These are phyloP conservation scores for Aphodius granarius DNA, from an alignment of 2,888 invertebrate species.

Conservation along the genomic window DNA sequence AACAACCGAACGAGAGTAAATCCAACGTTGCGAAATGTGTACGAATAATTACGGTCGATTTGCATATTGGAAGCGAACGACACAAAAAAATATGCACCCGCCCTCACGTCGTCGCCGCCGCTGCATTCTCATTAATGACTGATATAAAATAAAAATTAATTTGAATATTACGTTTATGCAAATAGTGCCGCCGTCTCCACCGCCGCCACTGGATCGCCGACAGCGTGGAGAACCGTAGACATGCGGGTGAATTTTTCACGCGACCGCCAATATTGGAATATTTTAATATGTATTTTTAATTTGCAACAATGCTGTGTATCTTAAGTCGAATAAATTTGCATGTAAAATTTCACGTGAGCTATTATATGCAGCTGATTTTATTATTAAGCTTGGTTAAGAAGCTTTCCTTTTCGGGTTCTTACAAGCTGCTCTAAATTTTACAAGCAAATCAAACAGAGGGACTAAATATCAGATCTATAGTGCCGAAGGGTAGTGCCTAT, in stretches of 20 bases:
- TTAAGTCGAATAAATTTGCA: not conserved
- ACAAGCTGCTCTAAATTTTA: too few relatives aligned
- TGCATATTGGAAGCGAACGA: slow-evolving; percentile 4
- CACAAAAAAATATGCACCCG: slow-evolving; percentile 8
- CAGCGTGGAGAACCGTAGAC: not conserved
- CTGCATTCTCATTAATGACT: slow-evolving; percentile 17
- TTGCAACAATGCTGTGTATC: not conserved
- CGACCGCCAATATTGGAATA: not conserved
- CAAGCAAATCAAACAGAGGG: too few relatives aligned
- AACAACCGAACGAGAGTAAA: slow-evolving; percentile 3
- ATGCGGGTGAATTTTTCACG: not conserved
- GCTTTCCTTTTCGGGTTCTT: too few relatives aligned
- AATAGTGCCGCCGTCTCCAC: not conserved
- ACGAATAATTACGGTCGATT: slow-evolving; percentile 13
- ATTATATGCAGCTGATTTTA: not conserved
- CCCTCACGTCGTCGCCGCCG: not conserved
- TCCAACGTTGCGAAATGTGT: slow-evolving; percentile 1
- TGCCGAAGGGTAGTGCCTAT: too few relatives aligned
- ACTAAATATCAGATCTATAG: too few relatives aligned
- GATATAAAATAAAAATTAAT: slow-evolving; percentile 22
- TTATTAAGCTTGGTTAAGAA: too few relatives aligned
- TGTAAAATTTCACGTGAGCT: not conserved
- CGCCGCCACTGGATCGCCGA: not conserved
- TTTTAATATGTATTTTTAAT: slow-evolving; percentile 2
- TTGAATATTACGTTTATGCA: slow-evolving; percentile 21